These are phyloP conservation scores for Danio aesculapii DNA, from an alignment of 2,797 vertebrate genomes.

Conservation along the genomic window DNA sequence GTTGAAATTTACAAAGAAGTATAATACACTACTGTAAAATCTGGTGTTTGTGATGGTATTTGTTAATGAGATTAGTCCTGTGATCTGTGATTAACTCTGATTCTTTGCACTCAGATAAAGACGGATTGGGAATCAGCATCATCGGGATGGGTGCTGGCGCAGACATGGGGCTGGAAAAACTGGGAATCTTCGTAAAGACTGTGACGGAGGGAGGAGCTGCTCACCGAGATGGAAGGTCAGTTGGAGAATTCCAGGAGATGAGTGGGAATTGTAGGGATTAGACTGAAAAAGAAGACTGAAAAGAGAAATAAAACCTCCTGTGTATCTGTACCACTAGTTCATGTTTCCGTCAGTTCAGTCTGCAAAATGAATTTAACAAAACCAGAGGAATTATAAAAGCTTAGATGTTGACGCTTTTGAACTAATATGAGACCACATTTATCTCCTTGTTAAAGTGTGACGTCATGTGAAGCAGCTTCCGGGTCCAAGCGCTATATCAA, in stretches of 20 bases:
- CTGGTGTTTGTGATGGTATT: background rate
- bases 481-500: too few relatives aligned
- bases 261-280: conserved; percentile 6
- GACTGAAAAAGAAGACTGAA: conserved; percentile 26
- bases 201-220: conserved; percentile 95
- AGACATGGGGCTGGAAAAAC: conserved; percentile 96
- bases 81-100: background rate
- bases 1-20: background rate
- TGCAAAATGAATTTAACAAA: background rate
- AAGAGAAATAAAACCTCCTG: background rate
- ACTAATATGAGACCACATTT: conserved; percentile 9
- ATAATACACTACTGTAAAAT: too few relatives aligned
- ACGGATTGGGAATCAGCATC: conserved; percentile 96
- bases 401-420: background rate
- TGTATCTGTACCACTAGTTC: background rate
- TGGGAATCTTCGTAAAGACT: conserved; percentile 97
- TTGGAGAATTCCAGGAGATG: conserved; percentile 2
- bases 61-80: background rate
- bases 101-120: conserved; percentile 79
- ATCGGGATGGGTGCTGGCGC: conserved; percentile 98
- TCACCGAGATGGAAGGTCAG: conserved; percentile 91
- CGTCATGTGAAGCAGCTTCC: too few relatives aligned
- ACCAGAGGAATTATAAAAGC: background rate
- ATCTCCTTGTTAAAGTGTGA: too few relatives aligned
- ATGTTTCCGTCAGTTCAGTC: background rate